phyloP scores from a whole-genome alignment of 30 jellyfish, hydroid and myxozoan species.

The Haliclystus octoradiatus region DNA sequence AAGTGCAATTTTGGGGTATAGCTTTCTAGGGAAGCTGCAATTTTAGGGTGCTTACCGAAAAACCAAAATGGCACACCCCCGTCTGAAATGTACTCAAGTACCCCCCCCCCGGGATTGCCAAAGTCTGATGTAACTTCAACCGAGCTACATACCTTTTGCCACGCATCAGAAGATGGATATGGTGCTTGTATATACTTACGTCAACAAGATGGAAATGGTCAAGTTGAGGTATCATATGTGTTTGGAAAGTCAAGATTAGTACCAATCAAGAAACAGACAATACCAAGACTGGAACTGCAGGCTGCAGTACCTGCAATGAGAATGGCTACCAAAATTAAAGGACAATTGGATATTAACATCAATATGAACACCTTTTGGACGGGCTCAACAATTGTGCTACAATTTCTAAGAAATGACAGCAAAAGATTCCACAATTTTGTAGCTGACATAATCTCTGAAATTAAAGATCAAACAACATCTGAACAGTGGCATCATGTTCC shows the following conservation, averaged over 20 bases:
- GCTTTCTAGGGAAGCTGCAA: too few species aligned
- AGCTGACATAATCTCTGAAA: too few species aligned
- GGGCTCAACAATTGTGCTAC: conserved; percentile 6
- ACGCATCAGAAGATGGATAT: conserved; percentile 24
- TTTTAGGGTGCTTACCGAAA: too few species aligned
- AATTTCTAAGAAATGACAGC: conserved; percentile 3
- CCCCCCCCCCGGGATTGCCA: conserved; percentile 29
- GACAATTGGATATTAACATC: not conserved
- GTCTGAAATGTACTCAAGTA: too few species aligned
- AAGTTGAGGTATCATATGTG: conserved; percentile 7
- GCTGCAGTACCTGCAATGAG: conserved; percentile 27
- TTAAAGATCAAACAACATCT: not conserved
- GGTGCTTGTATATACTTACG: conserved; percentile 4
- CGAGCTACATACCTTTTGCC: conserved; percentile 36
- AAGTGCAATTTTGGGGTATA: too few species aligned
- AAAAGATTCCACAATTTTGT: conserved; percentile 26
- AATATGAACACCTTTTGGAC: conserved; percentile 13
- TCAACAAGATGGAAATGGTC: not conserved
- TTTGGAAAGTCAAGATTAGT: conserved; percentile 10
- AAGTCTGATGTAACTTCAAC: not conserved
- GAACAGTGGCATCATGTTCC: conserved; percentile 21
- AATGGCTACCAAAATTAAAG: conserved; percentile 9
- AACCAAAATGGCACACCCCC: too few species aligned
- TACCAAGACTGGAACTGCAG: conserved; percentile 34
- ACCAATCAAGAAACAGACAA: conserved; percentile 23